Conservation (phyloP, 2,888 invertebrate species). For the Therioaphis trifolii region DNA sequence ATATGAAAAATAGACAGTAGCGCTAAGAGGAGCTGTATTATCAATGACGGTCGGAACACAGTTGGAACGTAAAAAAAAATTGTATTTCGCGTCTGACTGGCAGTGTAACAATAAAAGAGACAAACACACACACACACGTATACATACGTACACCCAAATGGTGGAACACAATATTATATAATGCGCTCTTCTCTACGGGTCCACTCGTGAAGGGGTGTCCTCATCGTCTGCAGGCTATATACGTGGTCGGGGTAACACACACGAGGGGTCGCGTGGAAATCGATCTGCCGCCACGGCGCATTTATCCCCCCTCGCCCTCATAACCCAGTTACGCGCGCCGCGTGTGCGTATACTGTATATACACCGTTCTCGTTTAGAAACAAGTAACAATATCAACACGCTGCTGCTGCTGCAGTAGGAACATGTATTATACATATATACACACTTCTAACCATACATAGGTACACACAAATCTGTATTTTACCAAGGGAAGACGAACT, state of each 20-base stretch:
- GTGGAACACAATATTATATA: slow-evolving; percentile 36
- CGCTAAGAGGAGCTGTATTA: background rate
- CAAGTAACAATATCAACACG: slow-evolving; percentile 23
- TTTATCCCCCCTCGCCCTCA: slow-evolving; percentile 15
- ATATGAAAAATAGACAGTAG: slow-evolving; percentile 29
- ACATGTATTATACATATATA: too few species aligned
- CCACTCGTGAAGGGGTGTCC: slow-evolving; percentile 48
- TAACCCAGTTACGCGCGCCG: slow-evolving; percentile 42
- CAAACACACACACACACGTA: background rate
- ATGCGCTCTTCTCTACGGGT: slow-evolving; percentile 25
- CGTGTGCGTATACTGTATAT: background rate
- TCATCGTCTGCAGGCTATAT: background rate
- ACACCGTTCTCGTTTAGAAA: slow-evolving; percentile 7
- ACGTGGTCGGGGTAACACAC: background rate
- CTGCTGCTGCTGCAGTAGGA: too few species aligned
- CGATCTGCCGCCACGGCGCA: slow-evolving; percentile 31
- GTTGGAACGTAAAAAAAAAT: slow-evolving; percentile 33
- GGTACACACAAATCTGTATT: too few species aligned
- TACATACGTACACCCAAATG: slow-evolving; percentile 23
- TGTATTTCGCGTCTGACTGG: slow-evolving; percentile 58
- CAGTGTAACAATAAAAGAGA: slow-evolving; percentile 42
- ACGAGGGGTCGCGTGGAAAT: slow-evolving; percentile 51
- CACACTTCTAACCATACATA: background rate
- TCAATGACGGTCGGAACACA: slow-evolving; percentile 10
- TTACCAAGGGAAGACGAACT: background rate